Evolutionary conservation across 2,888 invertebrate species (phyloP), one percentile per base, ranked within the genome.

Genomic region (Lasioglossum leucozonium): DNA sequence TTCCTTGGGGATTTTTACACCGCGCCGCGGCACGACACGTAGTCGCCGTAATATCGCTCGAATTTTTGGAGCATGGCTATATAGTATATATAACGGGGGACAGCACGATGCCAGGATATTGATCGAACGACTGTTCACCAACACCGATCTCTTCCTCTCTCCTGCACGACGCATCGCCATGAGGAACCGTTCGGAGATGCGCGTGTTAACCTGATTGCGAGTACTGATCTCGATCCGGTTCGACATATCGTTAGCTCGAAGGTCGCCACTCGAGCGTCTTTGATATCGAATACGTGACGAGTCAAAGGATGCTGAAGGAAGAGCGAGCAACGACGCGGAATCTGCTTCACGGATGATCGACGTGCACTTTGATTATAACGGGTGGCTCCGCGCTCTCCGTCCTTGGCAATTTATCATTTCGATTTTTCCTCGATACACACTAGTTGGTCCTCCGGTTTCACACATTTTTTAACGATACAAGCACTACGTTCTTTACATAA

Each of bases 1-100:
- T 89, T 86, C 88, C 86, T 88, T 74, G 55, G 89, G 82, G 82
- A 86, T 82, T 86, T 86, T 88, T 81, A 69, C 77, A 67, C 30
- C 76, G 65, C 73, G 55, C 51, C 79, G 73, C 65, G 74, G 78
- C 81, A n/a, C 79, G 79, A 76, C 89, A 72, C 81, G 81, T 81
- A 76, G 34, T 51, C 51, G 37, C 30, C 44, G 83, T 84, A 87
- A 86, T 89, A 86, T 80, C 72, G 78, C 67, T 42, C 44, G 81
- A 84, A 88, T 81, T 89, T 89, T 88, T 88, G n/a, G 77, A 72
- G 72, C 81, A 72, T 55, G 40, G n/a, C 44, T 74, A 73, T 73
- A 72, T 71, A 26, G 67, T n/a, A 26, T 69, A 69, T 69, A 69
- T n/a, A 69, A 55, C 55, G 55, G 1, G n/a, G 26, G 65, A 30